A percentile compares a stretch with the other conserved stretches of the same genome.
Conservation (phyloP, 2,888 invertebrate genomes). For the Suillia variegata region DNA sequence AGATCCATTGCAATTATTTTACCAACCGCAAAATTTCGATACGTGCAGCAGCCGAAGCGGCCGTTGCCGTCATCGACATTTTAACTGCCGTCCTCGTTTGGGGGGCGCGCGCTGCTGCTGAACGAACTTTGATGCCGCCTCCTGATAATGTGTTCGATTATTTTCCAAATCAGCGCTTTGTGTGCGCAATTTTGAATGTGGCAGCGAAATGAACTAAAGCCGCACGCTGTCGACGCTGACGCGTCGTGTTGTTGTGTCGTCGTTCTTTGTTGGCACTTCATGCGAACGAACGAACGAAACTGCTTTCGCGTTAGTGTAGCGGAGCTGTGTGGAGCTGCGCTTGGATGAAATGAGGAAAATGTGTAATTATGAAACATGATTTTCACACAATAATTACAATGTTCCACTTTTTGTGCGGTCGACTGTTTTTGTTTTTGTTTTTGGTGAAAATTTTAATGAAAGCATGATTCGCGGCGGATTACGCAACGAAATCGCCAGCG, state of each 20-base stretch:
- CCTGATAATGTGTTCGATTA: slow-evolving; percentile 13
- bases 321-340: not conserved
- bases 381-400: slow-evolving; percentile 36
- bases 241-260: slow-evolving; percentile 15
- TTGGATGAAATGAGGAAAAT: slow-evolving; percentile 12
- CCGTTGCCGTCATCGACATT: not conserved
- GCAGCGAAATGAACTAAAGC: slow-evolving; percentile 1
- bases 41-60: not conserved
- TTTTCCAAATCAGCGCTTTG: slow-evolving; percentile 23
- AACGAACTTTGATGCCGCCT: not conserved
- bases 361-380: slow-evolving; percentile 37
- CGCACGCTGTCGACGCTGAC: not conserved
- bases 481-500: not conserved
- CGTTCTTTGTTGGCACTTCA: slow-evolving; percentile 8
- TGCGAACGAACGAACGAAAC: no score
- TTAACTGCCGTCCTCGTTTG: not conserved
- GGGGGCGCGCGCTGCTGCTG: not conserved
- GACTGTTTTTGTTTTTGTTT: no score
- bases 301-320: not conserved
- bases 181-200: not conserved
- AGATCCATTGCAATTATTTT: not conserved
- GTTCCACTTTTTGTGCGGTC: slow-evolving; percentile 18
- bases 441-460: slow-evolving; percentile 13
- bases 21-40: not conserved
- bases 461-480: not conserved